phyloP scores from a whole-genome alignment of 2,113 vertebrate genomes.

The Brachionichthys hirsutus region DNA sequence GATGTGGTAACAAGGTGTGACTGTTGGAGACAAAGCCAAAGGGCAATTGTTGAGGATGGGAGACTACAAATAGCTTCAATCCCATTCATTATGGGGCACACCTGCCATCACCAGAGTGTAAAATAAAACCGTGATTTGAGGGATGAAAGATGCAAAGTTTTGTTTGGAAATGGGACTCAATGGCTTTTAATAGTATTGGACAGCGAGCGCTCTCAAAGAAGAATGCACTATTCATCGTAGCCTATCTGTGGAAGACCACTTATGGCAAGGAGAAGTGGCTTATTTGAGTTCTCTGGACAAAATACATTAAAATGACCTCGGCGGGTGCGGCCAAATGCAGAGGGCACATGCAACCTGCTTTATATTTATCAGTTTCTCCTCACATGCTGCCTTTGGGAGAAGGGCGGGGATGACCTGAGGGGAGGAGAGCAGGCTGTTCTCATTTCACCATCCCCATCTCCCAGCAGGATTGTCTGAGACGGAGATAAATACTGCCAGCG shows the following conservation, averaged over 20 bases:
- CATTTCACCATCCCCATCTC: slow-evolving; percentile 66
- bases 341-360: slow-evolving; percentile 53
- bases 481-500: slow-evolving; percentile 73
- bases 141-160: slow-evolving; percentile 50
- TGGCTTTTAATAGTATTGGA: slow-evolving; percentile 14
- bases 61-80: slow-evolving; percentile 32
- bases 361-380: slow-evolving; percentile 70
- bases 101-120: slow-evolving; percentile 15
- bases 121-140: slow-evolving; percentile 28
- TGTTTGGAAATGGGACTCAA: slow-evolving; percentile 20
- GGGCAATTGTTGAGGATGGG: slow-evolving; percentile 42
- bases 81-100: slow-evolving; percentile 18
- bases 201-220: slow-evolving; percentile 10
- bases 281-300: slow-evolving; percentile 32
- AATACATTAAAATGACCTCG: slow-evolving; percentile 59
- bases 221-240: slow-evolving; percentile 26
- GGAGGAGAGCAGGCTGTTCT: slow-evolving; percentile 65
- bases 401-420: slow-evolving; percentile 51
- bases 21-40: slow-evolving; percentile 51
- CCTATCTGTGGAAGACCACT: slow-evolving; percentile 16
- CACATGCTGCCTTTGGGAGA: slow-evolving; percentile 49
- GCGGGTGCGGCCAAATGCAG: slow-evolving; percentile 29
- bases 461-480: slow-evolving; percentile 71
- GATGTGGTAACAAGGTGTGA: slow-evolving; percentile 61
- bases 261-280: slow-evolving; percentile 7